phyloP scores from a whole-genome alignment of 1,140 invertebrate genomes.

The Caenorhabditis briggsae region DNA sequence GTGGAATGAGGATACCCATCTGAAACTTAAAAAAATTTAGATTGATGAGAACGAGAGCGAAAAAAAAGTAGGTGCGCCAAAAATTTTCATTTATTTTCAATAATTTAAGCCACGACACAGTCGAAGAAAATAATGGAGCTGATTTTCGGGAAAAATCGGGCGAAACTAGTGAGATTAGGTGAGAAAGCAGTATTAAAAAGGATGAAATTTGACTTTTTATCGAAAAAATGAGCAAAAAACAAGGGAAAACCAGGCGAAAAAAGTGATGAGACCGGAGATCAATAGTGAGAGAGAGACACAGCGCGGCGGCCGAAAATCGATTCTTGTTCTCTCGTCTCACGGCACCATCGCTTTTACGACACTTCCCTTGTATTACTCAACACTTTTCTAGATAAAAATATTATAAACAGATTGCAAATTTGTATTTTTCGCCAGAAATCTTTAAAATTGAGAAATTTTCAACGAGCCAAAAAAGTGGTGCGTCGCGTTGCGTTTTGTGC shows the following conservation, averaged over 20 bases:
- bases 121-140: not conserved
- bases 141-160: conserved; percentile 9
- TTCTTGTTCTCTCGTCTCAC: conserved; percentile 50
- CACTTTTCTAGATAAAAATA: not conserved
- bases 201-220: not conserved
- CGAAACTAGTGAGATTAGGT: conserved; percentile 16
- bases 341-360: not conserved
- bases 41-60: not conserved
- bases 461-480: conserved; percentile 10
- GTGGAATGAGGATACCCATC: conserved; percentile 76
- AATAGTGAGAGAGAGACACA: conserved; percentile 17
- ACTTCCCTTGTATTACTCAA: conserved; percentile 1
- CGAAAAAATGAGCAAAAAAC: conserved; percentile 35
- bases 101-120: not conserved
- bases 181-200: not conserved
- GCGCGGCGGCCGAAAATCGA: conserved; percentile 50
- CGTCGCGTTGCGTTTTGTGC: conserved; percentile 35
- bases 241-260: conserved; percentile 7
- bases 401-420: not conserved
- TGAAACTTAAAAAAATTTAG: conserved; percentile 17
- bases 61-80: not conserved
- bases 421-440: not conserved
- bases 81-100: not conserved
- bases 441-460: not conserved
- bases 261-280: conserved; percentile 27